These are phyloP conservation scores for Morone chrysops DNA, from an alignment of 2,113 vertebrate genomes.

Conservation along the genomic window DNA sequence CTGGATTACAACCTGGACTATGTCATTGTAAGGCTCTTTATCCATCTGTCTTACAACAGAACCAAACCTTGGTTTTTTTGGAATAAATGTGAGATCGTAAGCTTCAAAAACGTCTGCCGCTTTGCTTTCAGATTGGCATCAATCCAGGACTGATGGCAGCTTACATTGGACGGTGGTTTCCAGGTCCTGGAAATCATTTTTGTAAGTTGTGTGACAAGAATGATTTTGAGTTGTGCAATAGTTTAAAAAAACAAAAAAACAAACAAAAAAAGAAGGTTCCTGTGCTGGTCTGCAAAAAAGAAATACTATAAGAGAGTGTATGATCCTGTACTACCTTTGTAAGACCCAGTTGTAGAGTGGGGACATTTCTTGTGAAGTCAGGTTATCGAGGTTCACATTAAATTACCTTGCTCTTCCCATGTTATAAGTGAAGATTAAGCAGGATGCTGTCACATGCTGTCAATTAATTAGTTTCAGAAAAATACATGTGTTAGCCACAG, in stretches of 20 bases:
- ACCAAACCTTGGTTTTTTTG: not conserved
- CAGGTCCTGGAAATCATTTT: slow-evolving; percentile 98
- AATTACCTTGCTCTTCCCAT: too few relatives aligned
- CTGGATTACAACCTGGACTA: slow-evolving; percentile 96
- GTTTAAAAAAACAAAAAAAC: too few relatives aligned
- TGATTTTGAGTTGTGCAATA: not conserved
- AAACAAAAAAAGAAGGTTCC: not conserved
- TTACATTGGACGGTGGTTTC: slow-evolving; percentile 97
- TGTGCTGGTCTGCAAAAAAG: not conserved
- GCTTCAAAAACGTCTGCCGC: not conserved
- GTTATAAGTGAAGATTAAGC: not conserved
- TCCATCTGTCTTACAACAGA: not conserved
- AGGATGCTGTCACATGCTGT: not conserved
- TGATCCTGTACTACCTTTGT: not conserved
- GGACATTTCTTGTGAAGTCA: not conserved
- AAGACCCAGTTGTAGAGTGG: not conserved
- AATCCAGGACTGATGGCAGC: slow-evolving; percentile 99
- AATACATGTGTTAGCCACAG: not conserved
- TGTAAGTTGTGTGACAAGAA: slow-evolving; percentile 85
- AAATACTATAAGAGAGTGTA: not conserved
- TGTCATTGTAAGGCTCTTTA: slow-evolving; percentile 90
- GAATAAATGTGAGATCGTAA: not conserved
- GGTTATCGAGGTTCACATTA: not conserved
- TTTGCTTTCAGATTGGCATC: slow-evolving; percentile 92
- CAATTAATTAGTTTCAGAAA: too few relatives aligned